phyloP scores from a whole-genome alignment of 92 coral and sea anemone genomes.

The Chrysogorgia sp. region DNA sequence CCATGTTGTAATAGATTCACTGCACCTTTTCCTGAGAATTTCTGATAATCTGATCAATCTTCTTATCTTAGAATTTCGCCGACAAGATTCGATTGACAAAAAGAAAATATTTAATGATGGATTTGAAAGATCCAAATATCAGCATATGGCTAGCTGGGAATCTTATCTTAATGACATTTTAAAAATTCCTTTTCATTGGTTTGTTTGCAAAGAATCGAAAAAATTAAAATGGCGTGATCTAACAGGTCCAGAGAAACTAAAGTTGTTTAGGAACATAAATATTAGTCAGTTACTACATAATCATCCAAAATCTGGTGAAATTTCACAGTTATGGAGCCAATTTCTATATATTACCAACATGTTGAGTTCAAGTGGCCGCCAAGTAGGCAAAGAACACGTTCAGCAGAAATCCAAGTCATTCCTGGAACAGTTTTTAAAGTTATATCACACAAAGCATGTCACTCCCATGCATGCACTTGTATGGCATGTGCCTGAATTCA shows the following conservation, averaged over 20 bases:
- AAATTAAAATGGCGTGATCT: constrained; percentile 54
- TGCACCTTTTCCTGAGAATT: constrained; percentile 45
- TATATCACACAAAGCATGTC: constrained; percentile 50
- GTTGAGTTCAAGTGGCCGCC: constrained; percentile 1
- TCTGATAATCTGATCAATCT: constrained; percentile 54
- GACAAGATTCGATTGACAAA: constrained; percentile 55
- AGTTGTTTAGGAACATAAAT: constrained; percentile 32
- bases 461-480: constrained; percentile 47
- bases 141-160: constrained; percentile 43
- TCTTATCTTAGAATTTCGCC: constrained; percentile 41
- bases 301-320: constrained; percentile 20
- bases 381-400: constrained; percentile 16
- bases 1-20: too few species aligned
- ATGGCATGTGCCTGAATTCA: too few species aligned
- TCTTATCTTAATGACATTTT: constrained; percentile 32
- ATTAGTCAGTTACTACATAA: constrained; percentile 22
- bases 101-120: constrained; percentile 41
- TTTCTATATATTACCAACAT: constrained; percentile 17
- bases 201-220: constrained; percentile 37
- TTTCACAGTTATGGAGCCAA: constrained; percentile 42
- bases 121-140: constrained; percentile 17
- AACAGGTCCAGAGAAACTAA: too few species aligned
- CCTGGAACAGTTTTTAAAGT: constrained; percentile 22
- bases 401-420: constrained; percentile 33
- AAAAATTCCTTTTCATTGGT: constrained; percentile 52